A percentile compares a stretch with the other conserved stretches of the same genome.
Conservation (phyloP, 1,140 invertebrate species). For the Gonioctena quinquepunctata region DNA sequence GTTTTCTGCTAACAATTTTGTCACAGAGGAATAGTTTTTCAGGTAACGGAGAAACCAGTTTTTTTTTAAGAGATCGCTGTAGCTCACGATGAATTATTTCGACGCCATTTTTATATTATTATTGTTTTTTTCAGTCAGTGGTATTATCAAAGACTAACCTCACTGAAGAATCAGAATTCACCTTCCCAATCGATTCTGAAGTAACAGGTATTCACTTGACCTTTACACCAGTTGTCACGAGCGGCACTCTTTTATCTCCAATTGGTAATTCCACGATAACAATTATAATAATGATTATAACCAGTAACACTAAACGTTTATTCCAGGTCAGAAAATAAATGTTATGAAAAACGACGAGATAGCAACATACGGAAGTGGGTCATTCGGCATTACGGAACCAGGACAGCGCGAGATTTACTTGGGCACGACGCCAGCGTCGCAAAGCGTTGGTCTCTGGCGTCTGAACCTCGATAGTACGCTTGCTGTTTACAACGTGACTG, state of each 20-base stretch:
- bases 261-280: conserved; percentile 23
- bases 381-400: conserved; percentile 30
- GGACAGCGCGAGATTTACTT: conserved; percentile 37
- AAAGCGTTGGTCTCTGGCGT: conserved; percentile 36
- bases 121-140: conserved; percentile 23
- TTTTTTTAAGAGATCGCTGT: no score
- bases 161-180: conserved; percentile 14
- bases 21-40: no score
- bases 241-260: conserved; percentile 31
- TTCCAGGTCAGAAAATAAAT: conserved; percentile 20
- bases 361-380: conserved; percentile 27
- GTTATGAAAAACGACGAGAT: conserved; percentile 26
- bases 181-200: conserved; percentile 41
- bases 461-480: conserved; percentile 27
- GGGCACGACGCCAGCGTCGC: conserved; percentile 27
- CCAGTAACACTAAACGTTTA: not conserved
- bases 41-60: no score
- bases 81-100: no score
- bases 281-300: not conserved
- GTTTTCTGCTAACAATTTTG: no score
- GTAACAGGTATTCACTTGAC: conserved; percentile 42
- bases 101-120: no score
- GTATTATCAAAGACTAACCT: conserved; percentile 34
- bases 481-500: conserved; percentile 35
- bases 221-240: conserved; percentile 19